Percentiles rank a stretch among this genome's conserved stretches.
Evolutionary conservation across 2,113 vertebrate genomes (phyloP).

Genomic region (Cepphus grylle): DNA sequence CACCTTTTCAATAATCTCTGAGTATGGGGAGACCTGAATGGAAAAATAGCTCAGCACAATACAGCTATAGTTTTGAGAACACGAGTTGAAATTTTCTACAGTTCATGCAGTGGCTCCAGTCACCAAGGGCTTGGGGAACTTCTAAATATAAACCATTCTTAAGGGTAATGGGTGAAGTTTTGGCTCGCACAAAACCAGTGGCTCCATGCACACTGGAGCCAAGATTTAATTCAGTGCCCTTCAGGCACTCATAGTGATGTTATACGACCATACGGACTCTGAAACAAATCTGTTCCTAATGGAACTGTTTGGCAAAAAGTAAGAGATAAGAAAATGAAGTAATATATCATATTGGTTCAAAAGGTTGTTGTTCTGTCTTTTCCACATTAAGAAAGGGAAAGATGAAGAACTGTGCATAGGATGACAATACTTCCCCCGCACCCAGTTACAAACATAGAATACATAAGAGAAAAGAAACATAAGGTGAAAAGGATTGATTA

Average conservation of each 20-base stretch:
- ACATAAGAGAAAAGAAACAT: not conserved
- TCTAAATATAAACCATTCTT: not conserved
- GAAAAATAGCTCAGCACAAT: not conserved
- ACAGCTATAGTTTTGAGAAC: not conserved
- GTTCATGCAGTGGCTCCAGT: not conserved
- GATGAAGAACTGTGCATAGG: not conserved
- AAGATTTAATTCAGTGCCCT: not conserved
- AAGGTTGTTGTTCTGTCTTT: not conserved
- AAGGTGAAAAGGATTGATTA: not conserved
- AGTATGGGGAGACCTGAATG: not conserved
- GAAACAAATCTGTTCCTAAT: not conserved
- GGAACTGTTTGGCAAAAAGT: not conserved
- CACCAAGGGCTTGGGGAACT: not conserved
- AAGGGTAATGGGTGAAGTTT: not conserved
- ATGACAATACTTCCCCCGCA: not conserved
- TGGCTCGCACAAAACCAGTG: not conserved
- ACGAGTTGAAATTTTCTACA: not conserved
- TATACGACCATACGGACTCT: not conserved
- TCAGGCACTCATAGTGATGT: not conserved
- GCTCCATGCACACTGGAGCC: not conserved
- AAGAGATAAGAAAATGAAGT: not conserved
- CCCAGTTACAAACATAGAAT: not conserved
- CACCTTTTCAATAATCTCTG: not conserved
- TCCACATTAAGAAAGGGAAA: not conserved
- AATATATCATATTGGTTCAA: not conserved